These are phyloP conservation scores for Alsophila aescularia DNA, from an alignment of 2,888 invertebrate species.

Conservation along the genomic window DNA sequence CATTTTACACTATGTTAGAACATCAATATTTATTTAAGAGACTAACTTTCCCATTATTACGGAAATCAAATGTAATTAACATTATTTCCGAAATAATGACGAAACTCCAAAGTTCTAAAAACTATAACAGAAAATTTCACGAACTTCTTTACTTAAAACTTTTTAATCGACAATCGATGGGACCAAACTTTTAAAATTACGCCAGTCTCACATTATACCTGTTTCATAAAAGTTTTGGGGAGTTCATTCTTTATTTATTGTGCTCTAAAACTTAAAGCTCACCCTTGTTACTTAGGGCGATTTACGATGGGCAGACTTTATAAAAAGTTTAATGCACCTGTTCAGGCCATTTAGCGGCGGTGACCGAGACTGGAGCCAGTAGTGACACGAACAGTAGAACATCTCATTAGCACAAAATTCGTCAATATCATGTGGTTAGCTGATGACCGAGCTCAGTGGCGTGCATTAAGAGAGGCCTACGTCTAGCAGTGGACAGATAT, in stretches of 20 bases:
- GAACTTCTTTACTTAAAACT: slow-evolving; percentile 8
- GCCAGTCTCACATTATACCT: slow-evolving; percentile 34
- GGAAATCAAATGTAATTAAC: too few relatives aligned
- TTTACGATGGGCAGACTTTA: slow-evolving; percentile 68
- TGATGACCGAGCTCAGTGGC: too few relatives aligned
- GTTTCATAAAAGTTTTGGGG: slow-evolving; percentile 51
- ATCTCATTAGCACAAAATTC: background rate
- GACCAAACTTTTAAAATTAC: slow-evolving; percentile 21
- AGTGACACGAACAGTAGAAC: slow-evolving; percentile 34
- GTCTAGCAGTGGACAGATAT: too few relatives aligned
- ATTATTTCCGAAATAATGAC: background rate
- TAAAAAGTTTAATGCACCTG: slow-evolving; percentile 76
- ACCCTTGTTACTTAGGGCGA: slow-evolving; percentile 75
- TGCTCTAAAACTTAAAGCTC: slow-evolving; percentile 68
- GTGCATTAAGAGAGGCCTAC: too few relatives aligned
- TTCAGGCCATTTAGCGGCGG: slow-evolving; percentile 69
- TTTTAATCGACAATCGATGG: slow-evolving; percentile 28
- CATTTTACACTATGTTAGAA: too few relatives aligned
- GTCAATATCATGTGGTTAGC: too few relatives aligned
- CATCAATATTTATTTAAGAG: too few relatives aligned
- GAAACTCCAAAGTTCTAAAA: background rate
- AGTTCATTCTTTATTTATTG: slow-evolving; percentile 65
- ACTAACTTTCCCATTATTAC: too few relatives aligned
- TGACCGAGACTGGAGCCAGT: slow-evolving; percentile 51
- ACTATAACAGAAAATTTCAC: slow-evolving; percentile 19